Evolutionary conservation across 2,113 vertebrate genomes (phyloP), one percentile per base, ranked within the genome.

Genomic region (Callorhinus ursinus): DNA sequence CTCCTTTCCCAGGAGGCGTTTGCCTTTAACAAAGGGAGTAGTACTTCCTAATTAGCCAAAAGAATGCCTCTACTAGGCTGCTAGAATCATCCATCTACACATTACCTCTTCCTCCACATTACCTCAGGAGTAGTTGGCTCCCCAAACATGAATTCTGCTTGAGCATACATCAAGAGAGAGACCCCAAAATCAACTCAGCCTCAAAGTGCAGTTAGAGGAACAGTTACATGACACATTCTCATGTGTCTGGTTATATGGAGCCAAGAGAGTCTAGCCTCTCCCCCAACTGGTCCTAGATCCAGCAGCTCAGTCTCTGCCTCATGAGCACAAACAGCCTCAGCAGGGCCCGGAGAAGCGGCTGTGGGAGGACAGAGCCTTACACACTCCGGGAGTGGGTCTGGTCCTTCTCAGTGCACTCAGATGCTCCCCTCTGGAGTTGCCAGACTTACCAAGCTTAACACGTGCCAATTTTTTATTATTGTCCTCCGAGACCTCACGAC

Each of bases 281-380:
- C 69, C 33, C 55, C 28, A 24, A 2, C 31, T 19, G 2, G 33
- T 12, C 7, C 55, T 13, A 26, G 4, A 5, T 19, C 74, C 76
- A 61, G 2, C n/a, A 33, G 46, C 14, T 18, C 2, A 59, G 86
- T n/a, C 22, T 77, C 46, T 16, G 65, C 39, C 39, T 36, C 0
- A 6, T 1, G 69, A 10, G 12, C 4, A 1, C n/a, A 18, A 36
- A 18, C 0, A 15, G 46, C 19, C 51, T 33, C 0, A 2, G 18
- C 10, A 4, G 46, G 24, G 46, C 28, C 57, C 1, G 57, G 55
- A 39, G 76, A n/a, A 89, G 42, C 9, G 28, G 65, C 31, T 19
- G 21, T 11, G 53, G 15, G 63, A 39, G 16, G 14, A 18, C 33
- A 39, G 63, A 18, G 3, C 2, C 28, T 28, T n/a, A 0, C 24